These are phyloP conservation scores for Girardinus metallicus DNA, from an alignment of 2,797 vertebrate species.

Conservation along the genomic window DNA sequence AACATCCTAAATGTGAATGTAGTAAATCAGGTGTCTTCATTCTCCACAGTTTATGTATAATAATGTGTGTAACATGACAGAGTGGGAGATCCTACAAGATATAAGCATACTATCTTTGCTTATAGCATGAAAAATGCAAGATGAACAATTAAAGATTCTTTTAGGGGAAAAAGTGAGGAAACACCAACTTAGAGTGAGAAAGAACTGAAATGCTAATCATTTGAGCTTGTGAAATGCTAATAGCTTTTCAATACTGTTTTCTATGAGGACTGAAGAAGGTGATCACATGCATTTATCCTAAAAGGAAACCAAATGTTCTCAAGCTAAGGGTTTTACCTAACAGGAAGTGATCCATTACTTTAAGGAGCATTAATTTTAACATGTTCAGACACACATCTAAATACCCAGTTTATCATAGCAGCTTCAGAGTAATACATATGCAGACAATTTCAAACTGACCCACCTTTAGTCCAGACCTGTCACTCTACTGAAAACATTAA, in stretches of 20 bases:
- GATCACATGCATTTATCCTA: too few species aligned
- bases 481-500: too few species aligned
- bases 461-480: too few species aligned
- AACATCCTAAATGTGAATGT: not conserved
- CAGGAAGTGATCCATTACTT: too few species aligned
- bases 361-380: too few species aligned
- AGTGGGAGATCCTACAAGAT: not conserved
- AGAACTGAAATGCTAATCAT: not conserved
- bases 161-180: not conserved
- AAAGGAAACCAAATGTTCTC: too few species aligned
- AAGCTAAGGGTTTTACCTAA: too few species aligned
- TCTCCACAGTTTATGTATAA: not conserved
- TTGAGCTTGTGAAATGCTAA: not conserved
- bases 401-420: too few species aligned
- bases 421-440: too few species aligned
- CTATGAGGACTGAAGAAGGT: not conserved
- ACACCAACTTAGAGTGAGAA: not conserved
- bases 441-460: too few species aligned
- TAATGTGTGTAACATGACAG: not conserved
- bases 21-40: not conserved
- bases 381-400: too few species aligned
- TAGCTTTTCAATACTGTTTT: not conserved
- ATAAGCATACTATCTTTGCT: not conserved
- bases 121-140: not conserved
- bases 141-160: not conserved